Percentiles rank a stretch among this genome's conserved stretches.
These are phyloP conservation scores for Lanistes nyassanus DNA, from an alignment of 1,140 invertebrate genomes.

Conservation along the genomic window DNA sequence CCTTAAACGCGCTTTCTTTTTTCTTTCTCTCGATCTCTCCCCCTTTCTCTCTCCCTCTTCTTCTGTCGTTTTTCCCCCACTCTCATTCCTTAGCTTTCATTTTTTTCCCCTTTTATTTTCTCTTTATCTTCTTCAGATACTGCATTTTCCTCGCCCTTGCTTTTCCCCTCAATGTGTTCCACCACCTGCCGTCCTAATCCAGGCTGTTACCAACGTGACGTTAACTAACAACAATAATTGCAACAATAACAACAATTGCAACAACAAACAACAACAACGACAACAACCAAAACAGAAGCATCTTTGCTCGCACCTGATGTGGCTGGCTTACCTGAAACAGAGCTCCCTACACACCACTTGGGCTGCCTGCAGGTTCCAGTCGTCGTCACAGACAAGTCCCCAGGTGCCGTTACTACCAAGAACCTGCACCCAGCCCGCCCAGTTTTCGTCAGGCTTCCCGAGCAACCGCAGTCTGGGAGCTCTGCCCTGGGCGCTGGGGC, in stretches of 20 bases:
- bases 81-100: no score
- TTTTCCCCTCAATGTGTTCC: not conserved
- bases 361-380: conserved; percentile 76
- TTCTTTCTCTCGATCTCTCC: not conserved
- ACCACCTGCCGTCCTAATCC: not conserved
- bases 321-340: conserved; percentile 6
- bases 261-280: not conserved
- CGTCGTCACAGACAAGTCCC: conserved; percentile 82
- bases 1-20: no score
- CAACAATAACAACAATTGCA: not conserved
- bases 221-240: no score
- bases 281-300: not conserved
- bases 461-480: not conserved
- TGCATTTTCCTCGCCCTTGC: not conserved
- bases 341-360: conserved; percentile 78
- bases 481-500: not conserved
- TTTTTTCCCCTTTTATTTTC: no score
- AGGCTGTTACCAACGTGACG: not conserved
- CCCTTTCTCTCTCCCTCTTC: no score
- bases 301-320: not conserved
- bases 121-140: no score
- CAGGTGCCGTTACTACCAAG: conserved; percentile 73
- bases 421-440: conserved; percentile 75
- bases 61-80: no score
- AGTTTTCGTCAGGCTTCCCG: not conserved